Conservation (phyloP, 2,888 invertebrate species). For the Spodoptera littoralis region DNA sequence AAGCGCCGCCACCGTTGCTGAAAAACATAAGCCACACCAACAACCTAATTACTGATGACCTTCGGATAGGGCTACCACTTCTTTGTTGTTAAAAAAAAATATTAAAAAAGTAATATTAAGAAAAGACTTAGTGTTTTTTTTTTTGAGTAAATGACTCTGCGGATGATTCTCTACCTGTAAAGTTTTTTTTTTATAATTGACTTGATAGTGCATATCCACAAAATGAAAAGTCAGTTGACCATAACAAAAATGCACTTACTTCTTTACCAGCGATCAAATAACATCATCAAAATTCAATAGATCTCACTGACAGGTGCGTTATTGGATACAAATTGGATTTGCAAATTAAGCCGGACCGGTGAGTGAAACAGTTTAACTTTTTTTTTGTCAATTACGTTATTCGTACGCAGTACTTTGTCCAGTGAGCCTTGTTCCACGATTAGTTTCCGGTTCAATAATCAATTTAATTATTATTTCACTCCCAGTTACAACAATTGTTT, state of each 20-base stretch:
- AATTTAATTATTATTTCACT: slow-evolving; percentile 43
- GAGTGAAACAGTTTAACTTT: slow-evolving; percentile 62
- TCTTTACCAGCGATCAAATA: slow-evolving; percentile 54
- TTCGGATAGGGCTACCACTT: slow-evolving; percentile 68
- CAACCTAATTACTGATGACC: slow-evolving; percentile 81
- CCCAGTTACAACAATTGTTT: slow-evolving; percentile 33
- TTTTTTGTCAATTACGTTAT: slow-evolving; percentile 62
- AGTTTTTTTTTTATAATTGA: not conserved
- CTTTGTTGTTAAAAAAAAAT: no score
- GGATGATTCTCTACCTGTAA: not conserved
- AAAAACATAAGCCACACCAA: slow-evolving; percentile 77
- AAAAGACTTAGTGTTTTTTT: not conserved
- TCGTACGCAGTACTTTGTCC: slow-evolving; percentile 41
- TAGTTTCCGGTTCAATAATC: slow-evolving; percentile 47
- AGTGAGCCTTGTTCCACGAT: slow-evolving; percentile 47
- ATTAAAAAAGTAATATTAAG: not conserved
- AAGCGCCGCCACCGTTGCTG: slow-evolving; percentile 65
- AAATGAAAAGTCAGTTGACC: not conserved
- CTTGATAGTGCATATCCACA: not conserved
- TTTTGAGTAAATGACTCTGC: not conserved
- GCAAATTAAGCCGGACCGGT: slow-evolving; percentile 68
- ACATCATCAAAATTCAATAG: slow-evolving; percentile 69
- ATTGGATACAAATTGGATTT: slow-evolving; percentile 72
- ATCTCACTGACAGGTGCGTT: slow-evolving; percentile 66
- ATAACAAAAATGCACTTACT: slow-evolving; percentile 33